phyloP scores from a whole-genome alignment of 23 tunicate genomes.

The Halocynthia roretzi region DNA sequence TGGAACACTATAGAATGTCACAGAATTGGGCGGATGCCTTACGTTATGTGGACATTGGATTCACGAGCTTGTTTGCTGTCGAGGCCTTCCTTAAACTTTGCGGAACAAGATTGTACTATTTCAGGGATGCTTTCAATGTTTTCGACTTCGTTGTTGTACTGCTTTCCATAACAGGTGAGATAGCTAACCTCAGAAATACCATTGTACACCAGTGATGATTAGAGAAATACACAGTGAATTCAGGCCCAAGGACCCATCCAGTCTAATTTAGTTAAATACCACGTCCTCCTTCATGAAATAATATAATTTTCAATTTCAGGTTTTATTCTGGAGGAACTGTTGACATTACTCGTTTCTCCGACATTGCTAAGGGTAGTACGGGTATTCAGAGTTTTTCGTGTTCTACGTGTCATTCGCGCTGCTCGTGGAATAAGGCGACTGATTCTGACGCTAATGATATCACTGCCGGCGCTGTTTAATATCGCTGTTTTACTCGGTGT shows the following conservation, averaged over 20 bases:
- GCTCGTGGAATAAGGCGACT: conserved; percentile 88
- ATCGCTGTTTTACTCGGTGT: conserved; percentile 81
- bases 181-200: not conserved
- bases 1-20: conserved; percentile 82
- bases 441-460: conserved; percentile 75
- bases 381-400: conserved; percentile 86
- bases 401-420: conserved; percentile 72
- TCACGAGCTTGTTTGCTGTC: conserved; percentile 54
- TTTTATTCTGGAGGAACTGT: conserved; percentile 54
- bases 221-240: too few relatives aligned
- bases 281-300: too few relatives aligned
- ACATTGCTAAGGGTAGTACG: conserved; percentile 85
- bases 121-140: conserved; percentile 78
- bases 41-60: conserved; percentile 51
- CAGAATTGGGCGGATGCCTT: conserved; percentile 48
- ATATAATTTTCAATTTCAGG: conserved; percentile 19
- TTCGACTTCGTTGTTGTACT: conserved; percentile 79
- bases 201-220: too few relatives aligned
- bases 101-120: conserved; percentile 69
- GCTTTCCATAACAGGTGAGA: conserved; percentile 60
- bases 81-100: conserved; percentile 67
- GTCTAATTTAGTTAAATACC: too few relatives aligned
- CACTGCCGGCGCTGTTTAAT: conserved; percentile 89
- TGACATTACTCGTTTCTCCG: conserved; percentile 68
- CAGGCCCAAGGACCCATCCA: too few relatives aligned